phyloP scores from a whole-genome alignment of 2,888 invertebrate species.

The Onthophagus sagittarius region DNA sequence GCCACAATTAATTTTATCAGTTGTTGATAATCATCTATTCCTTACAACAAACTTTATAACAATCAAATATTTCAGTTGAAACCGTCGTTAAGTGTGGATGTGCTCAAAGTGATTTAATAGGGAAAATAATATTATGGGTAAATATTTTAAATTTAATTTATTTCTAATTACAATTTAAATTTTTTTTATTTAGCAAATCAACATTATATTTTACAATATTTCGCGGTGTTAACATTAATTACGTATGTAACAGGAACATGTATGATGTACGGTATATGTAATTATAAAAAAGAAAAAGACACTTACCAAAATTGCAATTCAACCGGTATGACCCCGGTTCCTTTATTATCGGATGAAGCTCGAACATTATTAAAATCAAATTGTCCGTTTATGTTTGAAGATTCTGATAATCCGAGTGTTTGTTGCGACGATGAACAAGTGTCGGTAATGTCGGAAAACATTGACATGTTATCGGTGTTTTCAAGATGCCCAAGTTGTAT shows the following conservation, averaged over 20 bases:
- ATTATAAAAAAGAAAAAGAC: constrained; percentile 31
- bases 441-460: constrained; percentile 50
- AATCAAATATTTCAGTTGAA: background rate
- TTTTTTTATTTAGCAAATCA: background rate
- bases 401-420: constrained; percentile 45
- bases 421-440: constrained; percentile 63
- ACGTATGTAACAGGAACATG: constrained; percentile 42
- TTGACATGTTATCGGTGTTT: constrained; percentile 65
- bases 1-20: background rate
- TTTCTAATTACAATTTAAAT: background rate
- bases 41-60: background rate
- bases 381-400: constrained; percentile 59
- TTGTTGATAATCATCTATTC: background rate
- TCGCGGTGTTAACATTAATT: background rate
- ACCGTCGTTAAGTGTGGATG: background rate
- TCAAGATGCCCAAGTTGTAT: constrained; percentile 79
- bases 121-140: background rate
- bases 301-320: constrained; percentile 46
- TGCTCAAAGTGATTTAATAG: background rate
- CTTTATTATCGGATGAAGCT: constrained; percentile 43
- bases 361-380: constrained; percentile 51
- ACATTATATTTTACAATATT: too few species aligned
- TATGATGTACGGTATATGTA: constrained; percentile 59
- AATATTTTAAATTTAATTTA: background rate
- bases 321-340: constrained; percentile 42